Conservation (phyloP, 2,113 vertebrate genomes). For the Myrmecobius fasciatus region DNA sequence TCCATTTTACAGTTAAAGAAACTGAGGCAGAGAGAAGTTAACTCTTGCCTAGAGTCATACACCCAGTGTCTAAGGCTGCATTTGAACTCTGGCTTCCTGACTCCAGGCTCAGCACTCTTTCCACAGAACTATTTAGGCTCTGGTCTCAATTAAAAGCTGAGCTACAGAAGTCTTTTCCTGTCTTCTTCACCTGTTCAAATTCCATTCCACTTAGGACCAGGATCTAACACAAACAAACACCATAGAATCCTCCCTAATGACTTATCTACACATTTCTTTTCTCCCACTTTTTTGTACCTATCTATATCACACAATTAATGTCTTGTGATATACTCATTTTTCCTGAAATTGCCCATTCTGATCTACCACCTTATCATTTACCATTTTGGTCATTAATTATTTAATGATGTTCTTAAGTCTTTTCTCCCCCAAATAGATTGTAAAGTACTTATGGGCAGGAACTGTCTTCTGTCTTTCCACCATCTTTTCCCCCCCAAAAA, state of each 20-base stretch:
- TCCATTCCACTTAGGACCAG: background rate
- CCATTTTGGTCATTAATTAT: conserved; percentile 66
- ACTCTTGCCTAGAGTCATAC: background rate
- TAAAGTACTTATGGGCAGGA: background rate
- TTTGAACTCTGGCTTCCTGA: background rate
- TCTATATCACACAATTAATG: conserved; percentile 22
- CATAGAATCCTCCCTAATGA: too few species aligned
- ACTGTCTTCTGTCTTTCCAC: background rate
- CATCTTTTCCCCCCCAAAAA: background rate
- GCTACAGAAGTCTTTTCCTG: background rate
- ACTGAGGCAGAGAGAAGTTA: background rate
- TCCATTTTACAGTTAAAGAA: background rate
- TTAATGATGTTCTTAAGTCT: conserved; percentile 24
- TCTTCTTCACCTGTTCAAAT: background rate
- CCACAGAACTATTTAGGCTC: background rate
- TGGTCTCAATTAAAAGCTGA: background rate
- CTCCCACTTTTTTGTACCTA: conserved; percentile 40
- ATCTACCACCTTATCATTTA: background rate
- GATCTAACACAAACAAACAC: too few species aligned
- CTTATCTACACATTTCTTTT: background rate
- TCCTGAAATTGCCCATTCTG: background rate
- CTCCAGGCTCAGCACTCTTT: background rate
- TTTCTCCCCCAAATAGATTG: conserved; percentile 36
- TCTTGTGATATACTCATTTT: conserved; percentile 42
- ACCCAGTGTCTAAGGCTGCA: background rate